These are phyloP conservation scores for Morpho deidamia DNA, from an alignment of 2,888 invertebrate genomes.

Conservation along the genomic window DNA sequence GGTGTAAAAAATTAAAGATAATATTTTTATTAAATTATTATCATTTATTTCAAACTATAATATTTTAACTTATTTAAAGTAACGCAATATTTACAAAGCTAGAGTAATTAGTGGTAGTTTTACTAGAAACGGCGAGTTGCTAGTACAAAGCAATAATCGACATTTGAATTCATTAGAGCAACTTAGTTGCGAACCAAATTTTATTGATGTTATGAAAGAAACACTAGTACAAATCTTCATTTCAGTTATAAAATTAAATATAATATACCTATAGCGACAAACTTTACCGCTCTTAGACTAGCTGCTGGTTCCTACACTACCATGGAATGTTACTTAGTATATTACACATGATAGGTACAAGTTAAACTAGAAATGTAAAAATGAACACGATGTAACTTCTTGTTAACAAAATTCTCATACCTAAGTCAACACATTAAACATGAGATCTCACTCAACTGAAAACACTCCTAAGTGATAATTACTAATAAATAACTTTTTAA, in stretches of 20 bases:
- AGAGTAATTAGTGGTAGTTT: constrained; percentile 43
- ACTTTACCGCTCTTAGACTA: constrained; percentile 62
- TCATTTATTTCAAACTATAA: constrained; percentile 40
- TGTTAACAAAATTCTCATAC: constrained; percentile 38
- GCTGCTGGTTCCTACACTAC: constrained; percentile 58
- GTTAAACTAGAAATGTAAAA: constrained; percentile 44
- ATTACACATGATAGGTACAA: constrained; percentile 50
- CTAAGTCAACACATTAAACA: constrained; percentile 49
- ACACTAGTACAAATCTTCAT: constrained; percentile 17
- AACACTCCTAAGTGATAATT: constrained; percentile 52
- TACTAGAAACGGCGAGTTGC: constrained; percentile 34
- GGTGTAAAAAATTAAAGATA: constrained; percentile 6
- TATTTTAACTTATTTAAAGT: constrained; percentile 35
- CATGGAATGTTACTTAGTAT: constrained; percentile 55
- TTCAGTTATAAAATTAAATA: constrained; percentile 30
- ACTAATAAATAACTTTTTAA: constrained; percentile 73
- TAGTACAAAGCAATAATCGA: constrained; percentile 30
- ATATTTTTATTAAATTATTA: constrained; percentile 22
- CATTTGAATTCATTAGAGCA: constrained; percentile 42
- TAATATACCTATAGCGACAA: constrained; percentile 44
- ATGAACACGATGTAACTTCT: constrained; percentile 52
- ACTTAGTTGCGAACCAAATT: constrained; percentile 54
- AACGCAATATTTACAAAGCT: constrained; percentile 57
- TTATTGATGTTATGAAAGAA: constrained; percentile 33
- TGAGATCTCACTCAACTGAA: constrained; percentile 70